Base-by-base conservation (phyloP, 1,140 invertebrate species). In the Lepidurus arcticus region DNA sequence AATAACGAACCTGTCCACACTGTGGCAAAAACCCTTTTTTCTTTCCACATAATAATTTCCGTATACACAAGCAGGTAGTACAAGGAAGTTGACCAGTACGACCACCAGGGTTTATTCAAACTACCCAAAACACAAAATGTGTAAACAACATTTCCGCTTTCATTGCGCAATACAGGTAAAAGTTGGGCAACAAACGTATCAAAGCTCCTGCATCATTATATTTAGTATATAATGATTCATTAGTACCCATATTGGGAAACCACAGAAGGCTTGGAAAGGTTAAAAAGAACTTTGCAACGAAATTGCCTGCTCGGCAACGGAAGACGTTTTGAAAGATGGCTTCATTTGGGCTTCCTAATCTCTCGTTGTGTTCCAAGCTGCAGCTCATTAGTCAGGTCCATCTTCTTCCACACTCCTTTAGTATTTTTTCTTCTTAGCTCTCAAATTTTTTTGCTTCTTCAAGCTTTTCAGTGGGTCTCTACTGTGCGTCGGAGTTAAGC, bases 1-100 rank as follows among this genome's bases (percentile, higher is more conserved):
- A 44, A 76, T 76, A 65, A 65, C 53, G 53, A 65, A 65, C 53
- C 53, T 65, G 53, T 65, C 53, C 13, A 65, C 53, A 65, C 53
- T 65, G 16, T 13, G 5, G 21, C 53, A 65, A 65, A 65, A 65
- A 65, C 53, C 6, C 21, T 10, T n/a, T 16, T n/a, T 65, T 65
- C 5, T 65, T 65, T n/a, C 1, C 21, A 34, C 34, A 34, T 34
- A 34, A 34, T 34, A 34, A 34, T 34, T 34, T 34, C 26, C 26
- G 26, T 34, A 34, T 34, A 34, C 26, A 34, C 26, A 3, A 34
- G 34, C 34, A 34, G 34, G 34, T 34, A 34, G 34, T 34, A 34
- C 34, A 34, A 34, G 4, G 34, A 34, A 34, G 4, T 34, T 34
- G 34, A 34, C 34, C 4, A 4, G 34, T 3, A 34, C 26, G 26